Evolutionary conservation across 2,888 invertebrate species (phyloP).

Genomic region (Leucoptera coffeella): DNA sequence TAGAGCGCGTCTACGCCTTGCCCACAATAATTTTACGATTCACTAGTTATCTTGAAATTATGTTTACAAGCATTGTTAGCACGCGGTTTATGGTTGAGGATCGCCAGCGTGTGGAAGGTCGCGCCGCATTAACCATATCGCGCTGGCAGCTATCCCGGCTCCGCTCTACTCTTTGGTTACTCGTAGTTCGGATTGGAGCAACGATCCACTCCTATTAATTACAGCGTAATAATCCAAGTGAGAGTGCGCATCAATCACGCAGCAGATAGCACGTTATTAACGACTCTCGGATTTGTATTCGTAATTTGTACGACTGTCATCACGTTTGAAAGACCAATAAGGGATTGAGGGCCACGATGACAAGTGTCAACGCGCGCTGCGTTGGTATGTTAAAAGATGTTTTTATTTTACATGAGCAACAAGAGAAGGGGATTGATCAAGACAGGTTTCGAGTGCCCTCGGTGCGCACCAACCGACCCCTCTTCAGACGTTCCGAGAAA

Average conservation of each 20-base stretch:
- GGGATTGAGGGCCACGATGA: constrained; percentile 49
- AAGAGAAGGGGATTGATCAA: constrained; percentile 47
- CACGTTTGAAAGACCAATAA: constrained; percentile 55
- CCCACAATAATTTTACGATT: constrained; percentile 32
- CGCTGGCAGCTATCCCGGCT: too few relatives aligned
- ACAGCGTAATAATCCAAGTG: constrained; percentile 28
- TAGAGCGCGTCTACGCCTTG: constrained; percentile 12
- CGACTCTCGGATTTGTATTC: constrained; percentile 48
- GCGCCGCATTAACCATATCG: too few relatives aligned
- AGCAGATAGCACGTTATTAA: constrained; percentile 46
- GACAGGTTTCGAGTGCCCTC: constrained; percentile 46
- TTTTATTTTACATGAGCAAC: constrained; percentile 50
- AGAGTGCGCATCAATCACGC: constrained; percentile 35
- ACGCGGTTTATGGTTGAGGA: too few relatives aligned
- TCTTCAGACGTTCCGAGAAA: constrained; percentile 26
- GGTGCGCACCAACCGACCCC: too few relatives aligned
- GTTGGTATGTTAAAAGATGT: constrained; percentile 46
- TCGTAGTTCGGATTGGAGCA: too few relatives aligned
- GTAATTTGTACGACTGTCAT: constrained; percentile 54
- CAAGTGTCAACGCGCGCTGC: constrained; percentile 45
- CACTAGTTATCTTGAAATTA: constrained; percentile 44
- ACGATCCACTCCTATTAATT: too few relatives aligned
- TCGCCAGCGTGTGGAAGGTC: too few relatives aligned
- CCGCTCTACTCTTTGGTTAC: too few relatives aligned
- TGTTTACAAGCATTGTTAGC: constrained; percentile 14